A percentile compares a stretch with the other conserved stretches of the same genome.
Evolutionary conservation across 2,797 vertebrate genomes (phyloP).

Genomic region (Caiman crocodilus): DNA sequence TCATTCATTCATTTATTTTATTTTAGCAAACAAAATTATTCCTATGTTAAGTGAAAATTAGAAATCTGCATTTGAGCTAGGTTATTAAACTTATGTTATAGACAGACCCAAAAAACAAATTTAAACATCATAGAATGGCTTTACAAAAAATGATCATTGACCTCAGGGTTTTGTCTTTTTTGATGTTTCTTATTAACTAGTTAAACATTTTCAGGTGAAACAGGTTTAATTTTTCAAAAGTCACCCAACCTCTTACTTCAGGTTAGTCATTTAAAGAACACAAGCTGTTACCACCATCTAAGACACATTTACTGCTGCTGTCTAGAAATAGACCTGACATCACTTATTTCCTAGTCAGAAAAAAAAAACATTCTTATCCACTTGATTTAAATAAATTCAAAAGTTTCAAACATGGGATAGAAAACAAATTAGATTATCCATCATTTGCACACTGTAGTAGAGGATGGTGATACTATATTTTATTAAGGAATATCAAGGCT

Average conservation of each 20-base stretch:
- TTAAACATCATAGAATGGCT: slow-evolving; percentile 92
- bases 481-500: slow-evolving; percentile 80
- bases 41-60: slow-evolving; percentile 97
- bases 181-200: slow-evolving; percentile 95
- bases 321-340: slow-evolving; percentile 79
- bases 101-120: slow-evolving; percentile 94
- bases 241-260: slow-evolving; percentile 92
- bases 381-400: slow-evolving; percentile 78
- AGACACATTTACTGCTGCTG: slow-evolving; percentile 85
- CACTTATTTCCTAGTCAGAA: slow-evolving; percentile 84
- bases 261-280: slow-evolving; percentile 91
- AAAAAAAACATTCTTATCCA: slow-evolving; percentile 80
- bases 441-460: slow-evolving; percentile 49
- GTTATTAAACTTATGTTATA: slow-evolving; percentile 96
- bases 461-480: slow-evolving; percentile 46
- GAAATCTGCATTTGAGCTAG: slow-evolving; percentile 93
- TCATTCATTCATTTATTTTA: slow-evolving; percentile 98
- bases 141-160: slow-evolving; percentile 90
- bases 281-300: slow-evolving; percentile 82
- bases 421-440: slow-evolving; percentile 65
- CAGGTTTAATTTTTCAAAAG: slow-evolving; percentile 95
- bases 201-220: slow-evolving; percentile 96
- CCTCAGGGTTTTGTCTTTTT: slow-evolving; percentile 88
- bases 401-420: slow-evolving; percentile 62
- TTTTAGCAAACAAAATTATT: slow-evolving; percentile 98